Percentiles rank a stretch among this genome's conserved stretches.
Evolutionary conservation across 2,113 vertebrate genomes (phyloP).

Genomic region (Amphilophus citrinellus): DNA sequence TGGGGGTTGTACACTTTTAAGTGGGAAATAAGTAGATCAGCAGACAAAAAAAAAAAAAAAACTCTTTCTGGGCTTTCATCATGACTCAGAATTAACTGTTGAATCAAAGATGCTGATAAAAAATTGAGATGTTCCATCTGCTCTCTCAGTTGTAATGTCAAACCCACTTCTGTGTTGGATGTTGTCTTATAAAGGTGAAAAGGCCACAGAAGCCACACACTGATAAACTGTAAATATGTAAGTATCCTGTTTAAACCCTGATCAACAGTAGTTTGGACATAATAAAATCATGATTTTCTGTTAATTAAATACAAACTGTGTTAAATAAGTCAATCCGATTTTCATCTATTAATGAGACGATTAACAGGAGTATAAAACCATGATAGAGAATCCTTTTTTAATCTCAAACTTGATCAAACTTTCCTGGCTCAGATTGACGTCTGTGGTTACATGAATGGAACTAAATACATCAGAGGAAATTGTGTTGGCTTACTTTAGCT

Average conservation of each 20-base stretch:
- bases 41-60: conserved; percentile 26
- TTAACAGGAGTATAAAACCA: background rate
- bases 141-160: background rate
- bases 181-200: background rate
- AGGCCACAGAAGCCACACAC: background rate
- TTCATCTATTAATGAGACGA: background rate
- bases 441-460: background rate
- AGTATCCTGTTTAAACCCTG: background rate
- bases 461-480: background rate
- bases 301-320: background rate
- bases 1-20: conserved; percentile 32
- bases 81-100: conserved; percentile 13
- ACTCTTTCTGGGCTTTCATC: conserved; percentile 11
- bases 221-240: too few relatives aligned
- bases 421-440: background rate
- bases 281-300: background rate
- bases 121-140: background rate
- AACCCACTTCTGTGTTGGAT: background rate
- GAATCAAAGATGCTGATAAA: conserved; percentile 10
- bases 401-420: background rate
- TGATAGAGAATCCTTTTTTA: background rate
- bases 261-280: too few relatives aligned
- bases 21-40: conserved; percentile 44
- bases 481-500: background rate
- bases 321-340: background rate